Percentiles rank a stretch among this genome's conserved stretches.
Conservation (phyloP, 2,888 invertebrate species). For the Amphipyra tragopoginis region DNA sequence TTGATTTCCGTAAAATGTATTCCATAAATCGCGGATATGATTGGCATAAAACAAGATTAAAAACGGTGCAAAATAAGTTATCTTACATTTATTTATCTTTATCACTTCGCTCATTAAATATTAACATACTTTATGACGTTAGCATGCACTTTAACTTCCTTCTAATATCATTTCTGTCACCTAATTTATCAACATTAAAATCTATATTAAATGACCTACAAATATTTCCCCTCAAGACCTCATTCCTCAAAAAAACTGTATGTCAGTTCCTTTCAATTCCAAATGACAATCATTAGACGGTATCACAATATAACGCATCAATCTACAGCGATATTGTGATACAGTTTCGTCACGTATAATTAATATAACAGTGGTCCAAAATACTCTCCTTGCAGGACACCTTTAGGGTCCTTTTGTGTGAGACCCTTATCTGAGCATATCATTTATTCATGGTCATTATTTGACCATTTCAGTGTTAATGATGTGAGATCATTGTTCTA, state of each 20-base stretch:
- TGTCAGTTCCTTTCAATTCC: conserved; percentile 54
- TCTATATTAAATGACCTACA: conserved; percentile 48
- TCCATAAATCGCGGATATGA: no score
- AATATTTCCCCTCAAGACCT: conserved; percentile 43
- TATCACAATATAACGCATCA: conserved; percentile 62
- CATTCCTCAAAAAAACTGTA: conserved; percentile 42
- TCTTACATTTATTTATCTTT: no score
- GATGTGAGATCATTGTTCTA: conserved; percentile 86
- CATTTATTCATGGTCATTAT: conserved; percentile 90
- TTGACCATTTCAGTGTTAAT: conserved; percentile 88
- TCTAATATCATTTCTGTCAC: not conserved
- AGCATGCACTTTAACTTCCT: not conserved
- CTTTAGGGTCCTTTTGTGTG: conserved; percentile 80
- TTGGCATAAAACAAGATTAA: no score
- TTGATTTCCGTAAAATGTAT: no score
- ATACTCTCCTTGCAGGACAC: conserved; percentile 75
- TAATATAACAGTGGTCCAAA: conserved; percentile 79
- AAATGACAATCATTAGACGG: conserved; percentile 63
- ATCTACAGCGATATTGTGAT: conserved; percentile 73
- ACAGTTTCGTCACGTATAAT: conserved; percentile 86
- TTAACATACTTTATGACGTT: not conserved
- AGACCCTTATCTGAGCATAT: conserved; percentile 83
- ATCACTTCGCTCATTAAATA: no score
- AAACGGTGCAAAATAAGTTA: no score
- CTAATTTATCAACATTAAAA: conserved; percentile 34